Evolutionary conservation across 2,797 vertebrate species (phyloP).

Genomic region (Myotis vivesi): DNA sequence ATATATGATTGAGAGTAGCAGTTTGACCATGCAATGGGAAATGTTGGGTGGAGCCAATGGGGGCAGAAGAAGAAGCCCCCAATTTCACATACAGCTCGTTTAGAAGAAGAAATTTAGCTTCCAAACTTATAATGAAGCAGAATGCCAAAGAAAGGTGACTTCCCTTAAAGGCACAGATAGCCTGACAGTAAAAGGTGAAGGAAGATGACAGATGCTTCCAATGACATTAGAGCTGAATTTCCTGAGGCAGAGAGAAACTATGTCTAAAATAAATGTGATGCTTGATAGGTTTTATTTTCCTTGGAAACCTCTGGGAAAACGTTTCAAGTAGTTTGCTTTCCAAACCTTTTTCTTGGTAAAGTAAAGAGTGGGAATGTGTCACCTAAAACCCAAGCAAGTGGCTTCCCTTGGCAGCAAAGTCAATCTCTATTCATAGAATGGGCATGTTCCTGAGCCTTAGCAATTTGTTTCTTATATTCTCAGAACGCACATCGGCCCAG

Average conservation of each 20-base stretch:
- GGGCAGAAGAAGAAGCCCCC: not conserved
- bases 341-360: conserved; percentile 62
- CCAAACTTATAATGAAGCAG: not conserved
- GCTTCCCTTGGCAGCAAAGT: conserved; percentile 68
- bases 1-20: not conserved
- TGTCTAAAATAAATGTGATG: conserved; percentile 68
- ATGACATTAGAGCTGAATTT: conserved; percentile 56
- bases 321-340: conserved; percentile 66
- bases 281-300: conserved; percentile 70
- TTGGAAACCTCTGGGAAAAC: conserved; percentile 68
- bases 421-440: conserved; percentile 78
- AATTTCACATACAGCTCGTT: not conserved
- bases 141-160: conserved; percentile 56
- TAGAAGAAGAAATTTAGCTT: not conserved
- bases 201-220: conserved; percentile 53
- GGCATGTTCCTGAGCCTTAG: conserved; percentile 67
- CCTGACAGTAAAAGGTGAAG: conserved; percentile 44
- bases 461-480: conserved; percentile 78
- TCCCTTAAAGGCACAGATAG: conserved; percentile 33
- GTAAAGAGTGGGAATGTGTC: conserved; percentile 54
- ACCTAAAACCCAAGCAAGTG: conserved; percentile 58
- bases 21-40: not conserved
- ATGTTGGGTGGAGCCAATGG: not conserved
- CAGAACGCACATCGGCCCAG: conserved; percentile 53
- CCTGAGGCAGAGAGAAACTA: conserved; percentile 51